A percentile compares a stretch with the other conserved stretches of the same genome.
phyloP scores from a whole-genome alignment of 2,797 vertebrate species.

The Artibeus jamaicensis region DNA sequence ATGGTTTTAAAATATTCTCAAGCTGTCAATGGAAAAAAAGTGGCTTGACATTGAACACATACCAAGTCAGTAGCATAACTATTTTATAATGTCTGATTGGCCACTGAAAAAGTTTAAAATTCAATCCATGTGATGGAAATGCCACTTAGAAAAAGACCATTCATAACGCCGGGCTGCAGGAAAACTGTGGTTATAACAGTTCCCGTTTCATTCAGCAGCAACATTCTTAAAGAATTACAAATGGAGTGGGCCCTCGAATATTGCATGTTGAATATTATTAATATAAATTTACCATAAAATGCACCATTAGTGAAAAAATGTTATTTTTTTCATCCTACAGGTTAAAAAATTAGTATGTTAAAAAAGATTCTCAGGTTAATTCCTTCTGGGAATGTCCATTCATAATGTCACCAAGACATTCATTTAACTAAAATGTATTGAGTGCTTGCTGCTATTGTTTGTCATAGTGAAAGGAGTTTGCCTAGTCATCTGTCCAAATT shows the following conservation, averaged over 20 bases:
- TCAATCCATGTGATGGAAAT: constrained; percentile 76
- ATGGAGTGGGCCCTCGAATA: constrained; percentile 58
- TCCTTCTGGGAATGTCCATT: constrained; percentile 16
- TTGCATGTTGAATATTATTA: constrained; percentile 38
- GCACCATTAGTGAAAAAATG: constrained; percentile 16
- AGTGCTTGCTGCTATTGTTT: constrained; percentile 21
- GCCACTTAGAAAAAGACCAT: constrained; percentile 68
- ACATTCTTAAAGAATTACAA: constrained; percentile 59
- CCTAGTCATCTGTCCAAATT: not conserved
- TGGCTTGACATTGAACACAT: constrained; percentile 70
- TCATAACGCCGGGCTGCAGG: constrained; percentile 23
- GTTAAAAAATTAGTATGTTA: constrained; percentile 12
- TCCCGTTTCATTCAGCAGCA: constrained; percentile 41
- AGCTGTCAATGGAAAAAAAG: constrained; percentile 76
- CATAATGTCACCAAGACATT: constrained; percentile 38
- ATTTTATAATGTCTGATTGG: constrained; percentile 74
- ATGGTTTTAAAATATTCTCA: constrained; percentile 73
- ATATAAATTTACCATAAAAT: constrained; percentile 58
- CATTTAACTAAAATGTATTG: constrained; percentile 12
- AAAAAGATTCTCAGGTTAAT: constrained; percentile 48
- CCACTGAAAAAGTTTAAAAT: constrained; percentile 71
- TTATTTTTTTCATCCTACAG: not conserved
- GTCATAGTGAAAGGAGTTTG: not conserved
- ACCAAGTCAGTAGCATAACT: constrained; percentile 75
- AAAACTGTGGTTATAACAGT: constrained; percentile 40